Conservation (phyloP, 2,888 invertebrate species). For the Aleiodes alternator region DNA sequence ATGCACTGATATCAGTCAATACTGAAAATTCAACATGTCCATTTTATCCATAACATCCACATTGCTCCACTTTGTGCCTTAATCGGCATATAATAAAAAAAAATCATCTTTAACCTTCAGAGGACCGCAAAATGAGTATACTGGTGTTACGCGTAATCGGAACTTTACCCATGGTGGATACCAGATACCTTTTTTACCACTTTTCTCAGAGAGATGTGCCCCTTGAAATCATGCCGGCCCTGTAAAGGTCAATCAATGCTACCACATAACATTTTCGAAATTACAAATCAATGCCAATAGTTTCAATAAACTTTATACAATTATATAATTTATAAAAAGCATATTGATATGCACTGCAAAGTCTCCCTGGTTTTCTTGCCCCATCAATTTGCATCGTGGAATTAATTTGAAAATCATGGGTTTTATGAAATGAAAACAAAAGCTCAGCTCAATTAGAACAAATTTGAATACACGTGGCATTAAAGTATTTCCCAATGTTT, state of each 20-base stretch:
- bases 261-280: background rate
- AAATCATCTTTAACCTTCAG: no score
- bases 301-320: background rate
- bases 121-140: no score
- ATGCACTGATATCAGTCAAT: no score
- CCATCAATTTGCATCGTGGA: slow-evolving; percentile 2
- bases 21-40: no score
- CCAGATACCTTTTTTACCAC: no score
- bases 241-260: background rate
- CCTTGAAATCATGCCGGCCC: no score
- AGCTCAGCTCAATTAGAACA: background rate
- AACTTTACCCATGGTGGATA: no score
- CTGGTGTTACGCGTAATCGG: no score
- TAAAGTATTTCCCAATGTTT: slow-evolving; percentile 17
- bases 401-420: background rate
- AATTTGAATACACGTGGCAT: slow-evolving; percentile 1
- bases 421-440: background rate
- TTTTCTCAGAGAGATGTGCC: no score
- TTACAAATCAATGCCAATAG: slow-evolving; percentile 3
- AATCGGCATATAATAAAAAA: no score
- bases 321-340: background rate
- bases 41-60: no score
- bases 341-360: background rate
- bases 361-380: background rate
- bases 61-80: no score